Conservation (phyloP, 2,797 vertebrate species). For the Cetoscarus ocellatus region DNA sequence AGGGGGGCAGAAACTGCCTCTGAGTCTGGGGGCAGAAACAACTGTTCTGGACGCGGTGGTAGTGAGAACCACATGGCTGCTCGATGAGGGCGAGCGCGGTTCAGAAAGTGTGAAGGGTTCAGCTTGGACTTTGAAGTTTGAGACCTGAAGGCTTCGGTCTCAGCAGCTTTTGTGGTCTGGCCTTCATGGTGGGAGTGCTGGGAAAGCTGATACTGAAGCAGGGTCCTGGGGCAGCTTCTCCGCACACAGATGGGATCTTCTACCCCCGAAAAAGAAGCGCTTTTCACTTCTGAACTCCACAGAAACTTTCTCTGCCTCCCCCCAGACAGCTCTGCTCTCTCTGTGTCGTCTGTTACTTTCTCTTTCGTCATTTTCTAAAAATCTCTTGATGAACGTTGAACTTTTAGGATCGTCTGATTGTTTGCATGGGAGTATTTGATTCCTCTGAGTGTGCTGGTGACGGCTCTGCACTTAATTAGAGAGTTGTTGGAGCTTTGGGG, state of each 20-base stretch:
- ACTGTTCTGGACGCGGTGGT: not conserved
- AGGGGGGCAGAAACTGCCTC: not conserved
- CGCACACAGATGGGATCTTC: conserved; percentile 50
- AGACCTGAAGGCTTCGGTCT: conserved; percentile 37
- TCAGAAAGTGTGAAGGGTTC: conserved; percentile 50
- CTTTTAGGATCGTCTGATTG: not conserved
- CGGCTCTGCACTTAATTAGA: conserved; percentile 5
- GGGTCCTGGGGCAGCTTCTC: conserved; percentile 35
- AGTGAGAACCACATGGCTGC: conserved; percentile 33
- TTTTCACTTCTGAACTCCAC: conserved; percentile 40
- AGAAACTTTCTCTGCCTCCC: conserved; percentile 11
- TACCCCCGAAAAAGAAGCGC: conserved; percentile 8
- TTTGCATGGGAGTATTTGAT: not conserved
- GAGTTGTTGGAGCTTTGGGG: no score
- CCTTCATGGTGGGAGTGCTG: conserved; percentile 37
- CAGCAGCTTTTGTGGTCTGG: conserved; percentile 30
- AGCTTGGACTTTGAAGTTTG: conserved; percentile 50
- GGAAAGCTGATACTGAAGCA: conserved; percentile 42
- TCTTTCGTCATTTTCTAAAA: not conserved
- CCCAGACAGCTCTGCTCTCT: conserved; percentile 4
- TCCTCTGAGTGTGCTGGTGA: not conserved
- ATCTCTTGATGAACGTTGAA: conserved; percentile 11
- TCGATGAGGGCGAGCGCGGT: not conserved
- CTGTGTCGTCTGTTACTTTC: not conserved
- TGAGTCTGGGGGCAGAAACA: conserved; percentile 16